These are phyloP conservation scores for Fragum sueziense DNA, from an alignment of 2,888 invertebrate genomes.

Conservation along the genomic window DNA sequence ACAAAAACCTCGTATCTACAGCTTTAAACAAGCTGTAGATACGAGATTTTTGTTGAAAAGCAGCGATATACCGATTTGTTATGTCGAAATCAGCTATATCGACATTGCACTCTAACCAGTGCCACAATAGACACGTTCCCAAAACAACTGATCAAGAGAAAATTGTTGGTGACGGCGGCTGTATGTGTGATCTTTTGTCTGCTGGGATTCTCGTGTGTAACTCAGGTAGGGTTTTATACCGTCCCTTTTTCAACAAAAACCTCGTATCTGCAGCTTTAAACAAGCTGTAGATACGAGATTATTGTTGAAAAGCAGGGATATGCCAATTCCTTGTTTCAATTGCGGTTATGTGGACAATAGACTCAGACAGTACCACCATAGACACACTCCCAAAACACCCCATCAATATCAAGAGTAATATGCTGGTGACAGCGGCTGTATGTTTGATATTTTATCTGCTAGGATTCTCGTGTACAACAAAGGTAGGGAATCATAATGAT, in stretches of 20 bases:
- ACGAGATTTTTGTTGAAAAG: too few relatives aligned
- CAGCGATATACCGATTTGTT: too few relatives aligned
- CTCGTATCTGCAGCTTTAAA: too few relatives aligned
- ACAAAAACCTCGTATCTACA: too few relatives aligned
- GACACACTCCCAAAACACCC: slow-evolving; percentile 72
- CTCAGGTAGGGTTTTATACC: slow-evolving; percentile 74
- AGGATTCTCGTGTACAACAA: slow-evolving; percentile 75
- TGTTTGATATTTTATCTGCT: slow-evolving; percentile 70
- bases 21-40: too few relatives aligned
- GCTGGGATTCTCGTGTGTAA: slow-evolving; percentile 74
- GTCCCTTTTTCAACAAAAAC: too few relatives aligned
- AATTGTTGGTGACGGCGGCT: slow-evolving; percentile 20
- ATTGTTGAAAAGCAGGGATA: too few relatives aligned
- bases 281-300: too few relatives aligned
- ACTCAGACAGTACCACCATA: slow-evolving; percentile 70
- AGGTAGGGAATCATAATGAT: too few relatives aligned
- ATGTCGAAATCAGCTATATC: too few relatives aligned
- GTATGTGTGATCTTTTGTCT: slow-evolving; percentile 70
- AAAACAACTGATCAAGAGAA: slow-evolving; percentile 52
- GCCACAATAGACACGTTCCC: slow-evolving; percentile 75
- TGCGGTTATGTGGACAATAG: too few relatives aligned
- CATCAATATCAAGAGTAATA: slow-evolving; percentile 46
- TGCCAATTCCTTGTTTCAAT: too few relatives aligned
- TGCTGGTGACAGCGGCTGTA: slow-evolving; percentile 34
- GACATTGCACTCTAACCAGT: slow-evolving; percentile 70